phyloP scores from a whole-genome alignment of 2,113 vertebrate species.

The Pogonocichla stellata region DNA sequence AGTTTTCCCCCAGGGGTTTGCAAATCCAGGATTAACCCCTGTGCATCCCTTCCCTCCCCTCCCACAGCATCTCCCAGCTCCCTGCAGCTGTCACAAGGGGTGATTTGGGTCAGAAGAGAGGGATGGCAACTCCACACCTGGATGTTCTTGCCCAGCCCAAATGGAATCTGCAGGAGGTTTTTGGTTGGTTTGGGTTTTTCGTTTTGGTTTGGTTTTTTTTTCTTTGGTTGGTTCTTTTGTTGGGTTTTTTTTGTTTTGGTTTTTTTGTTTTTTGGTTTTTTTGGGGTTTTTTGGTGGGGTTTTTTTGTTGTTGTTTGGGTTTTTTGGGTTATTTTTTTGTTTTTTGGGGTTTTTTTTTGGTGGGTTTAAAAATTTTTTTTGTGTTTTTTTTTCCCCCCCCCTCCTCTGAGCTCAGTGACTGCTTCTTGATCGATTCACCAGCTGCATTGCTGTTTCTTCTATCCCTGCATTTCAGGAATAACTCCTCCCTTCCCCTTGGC shows the following conservation, averaged over 20 bases:
- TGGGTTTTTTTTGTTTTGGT: too few relatives aligned
- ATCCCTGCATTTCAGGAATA: not conserved
- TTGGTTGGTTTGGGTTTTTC: too few relatives aligned
- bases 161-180: too few relatives aligned
- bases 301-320: too few relatives aligned
- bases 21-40: not conserved
- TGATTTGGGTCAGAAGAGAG: not conserved
- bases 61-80: not conserved
- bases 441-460: not conserved
- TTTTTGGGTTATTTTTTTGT: too few relatives aligned
- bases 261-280: too few relatives aligned
- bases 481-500: not conserved
- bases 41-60: not conserved
- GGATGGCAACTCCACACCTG: not conserved
- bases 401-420: not conserved
- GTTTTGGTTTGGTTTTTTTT: too few relatives aligned
- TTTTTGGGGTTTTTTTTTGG: too few relatives aligned
- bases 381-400: rapidly evolving
- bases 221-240: too few relatives aligned
- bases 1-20: not conserved
- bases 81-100: not conserved
- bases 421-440: not conserved
- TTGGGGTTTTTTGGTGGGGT: too few relatives aligned
- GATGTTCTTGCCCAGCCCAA: too few relatives aligned
- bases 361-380: too few relatives aligned